phyloP scores from a whole-genome alignment of 2,797 vertebrate species.

The Silurus aristotelis region DNA sequence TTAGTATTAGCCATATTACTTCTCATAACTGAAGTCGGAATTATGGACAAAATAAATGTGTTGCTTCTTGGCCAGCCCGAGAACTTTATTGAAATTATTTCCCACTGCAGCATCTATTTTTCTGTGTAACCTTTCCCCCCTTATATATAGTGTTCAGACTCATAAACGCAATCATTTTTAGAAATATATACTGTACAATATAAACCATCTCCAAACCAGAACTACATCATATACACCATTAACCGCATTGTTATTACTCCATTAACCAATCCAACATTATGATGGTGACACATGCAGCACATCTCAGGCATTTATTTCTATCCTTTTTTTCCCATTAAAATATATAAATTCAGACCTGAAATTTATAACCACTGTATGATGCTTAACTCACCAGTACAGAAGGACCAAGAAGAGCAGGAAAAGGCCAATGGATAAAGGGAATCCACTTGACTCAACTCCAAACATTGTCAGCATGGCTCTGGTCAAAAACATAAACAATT shows the following conservation, averaged over 20 bases:
- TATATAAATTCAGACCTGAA: background rate
- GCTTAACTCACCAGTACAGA: slow-evolving; percentile 73
- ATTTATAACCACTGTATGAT: background rate
- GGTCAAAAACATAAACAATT: background rate
- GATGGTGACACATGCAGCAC: background rate
- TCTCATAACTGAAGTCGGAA: slow-evolving; percentile 4
- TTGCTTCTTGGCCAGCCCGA: background rate
- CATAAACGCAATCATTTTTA: background rate
- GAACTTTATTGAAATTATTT: slow-evolving; percentile 13
- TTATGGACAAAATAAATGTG: background rate
- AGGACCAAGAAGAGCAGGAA: slow-evolving; percentile 67
- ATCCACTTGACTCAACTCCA: slow-evolving; percentile 53
- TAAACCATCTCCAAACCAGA: background rate
- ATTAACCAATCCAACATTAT: background rate
- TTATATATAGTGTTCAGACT: background rate
- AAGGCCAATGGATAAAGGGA: slow-evolving; percentile 64
- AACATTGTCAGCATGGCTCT: slow-evolving; percentile 56
- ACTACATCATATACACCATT: background rate
- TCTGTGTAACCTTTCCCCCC: background rate
- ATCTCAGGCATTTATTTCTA: background rate
- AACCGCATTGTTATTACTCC: background rate
- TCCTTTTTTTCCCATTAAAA: too few relatives aligned
- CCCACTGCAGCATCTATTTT: background rate
- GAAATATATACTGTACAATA: too few relatives aligned
- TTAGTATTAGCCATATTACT: background rate